Conservation (phyloP, 2,797 vertebrate species). For the Girardinus metallicus region DNA sequence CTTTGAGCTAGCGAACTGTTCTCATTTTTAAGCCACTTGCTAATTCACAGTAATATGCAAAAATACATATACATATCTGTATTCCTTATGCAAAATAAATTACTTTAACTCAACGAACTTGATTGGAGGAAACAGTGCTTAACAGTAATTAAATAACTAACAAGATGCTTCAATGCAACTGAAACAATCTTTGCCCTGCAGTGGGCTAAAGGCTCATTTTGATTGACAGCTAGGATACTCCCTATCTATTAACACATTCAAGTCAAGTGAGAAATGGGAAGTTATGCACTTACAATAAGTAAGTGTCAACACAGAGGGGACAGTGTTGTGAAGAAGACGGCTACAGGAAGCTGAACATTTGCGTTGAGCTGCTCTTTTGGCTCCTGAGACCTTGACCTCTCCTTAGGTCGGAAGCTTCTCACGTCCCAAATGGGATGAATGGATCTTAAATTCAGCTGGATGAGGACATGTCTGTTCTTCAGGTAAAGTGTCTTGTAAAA, state of each 20-base stretch:
- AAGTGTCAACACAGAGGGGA: constrained; percentile 48
- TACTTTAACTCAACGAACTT: constrained; percentile 67
- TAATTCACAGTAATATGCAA: constrained; percentile 23
- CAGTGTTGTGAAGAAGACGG: constrained; percentile 48
- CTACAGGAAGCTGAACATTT: constrained; percentile 50
- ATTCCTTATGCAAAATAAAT: constrained; percentile 54
- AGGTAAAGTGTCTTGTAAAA: constrained; percentile 4
- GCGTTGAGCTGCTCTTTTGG: constrained; percentile 29
- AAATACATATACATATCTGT: constrained; percentile 42
- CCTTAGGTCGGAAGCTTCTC: constrained; percentile 53
- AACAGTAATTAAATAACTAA: constrained; percentile 75
- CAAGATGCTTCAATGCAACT: constrained; percentile 73
- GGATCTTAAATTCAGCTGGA: constrained; percentile 1
- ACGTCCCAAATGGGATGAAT: constrained; percentile 32
- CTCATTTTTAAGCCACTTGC: constrained; percentile 4
- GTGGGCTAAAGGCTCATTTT: constrained; percentile 76
- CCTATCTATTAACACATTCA: constrained; percentile 73
- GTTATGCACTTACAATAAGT: constrained; percentile 62
- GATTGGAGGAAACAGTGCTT: constrained; percentile 64
- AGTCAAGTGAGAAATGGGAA: constrained; percentile 47
- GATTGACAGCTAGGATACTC: constrained; percentile 78
- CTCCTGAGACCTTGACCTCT: constrained; percentile 56
- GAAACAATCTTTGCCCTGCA: constrained; percentile 70
- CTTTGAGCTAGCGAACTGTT: constrained; percentile 13
- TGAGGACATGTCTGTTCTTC: neutral